phyloP scores from a whole-genome alignment of 2,888 invertebrate genomes.

The Aricia artaxerxes region DNA sequence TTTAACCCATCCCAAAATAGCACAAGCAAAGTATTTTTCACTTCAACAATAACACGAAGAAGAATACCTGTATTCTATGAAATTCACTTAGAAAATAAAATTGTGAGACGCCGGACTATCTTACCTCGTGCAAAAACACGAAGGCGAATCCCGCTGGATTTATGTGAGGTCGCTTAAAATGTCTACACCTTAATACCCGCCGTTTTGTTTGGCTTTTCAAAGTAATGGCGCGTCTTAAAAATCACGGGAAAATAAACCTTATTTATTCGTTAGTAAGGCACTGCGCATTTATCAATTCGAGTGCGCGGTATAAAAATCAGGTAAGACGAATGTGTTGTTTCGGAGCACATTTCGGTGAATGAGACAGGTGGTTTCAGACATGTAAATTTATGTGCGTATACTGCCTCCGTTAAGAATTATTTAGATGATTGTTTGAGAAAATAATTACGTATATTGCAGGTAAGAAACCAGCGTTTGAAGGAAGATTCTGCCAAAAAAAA shows the following conservation, averaged over 20 bases:
- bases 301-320: slow-evolving; percentile 17
- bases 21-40: too few relatives aligned
- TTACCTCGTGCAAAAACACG: slow-evolving; percentile 25
- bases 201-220: slow-evolving; percentile 39
- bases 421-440: background rate
- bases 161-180: slow-evolving; percentile 39
- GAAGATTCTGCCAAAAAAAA: too few relatives aligned
- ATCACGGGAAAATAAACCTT: slow-evolving; percentile 31
- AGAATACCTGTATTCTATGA: background rate
- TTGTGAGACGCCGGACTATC: slow-evolving; percentile 35
- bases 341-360: background rate
- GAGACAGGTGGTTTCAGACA: background rate
- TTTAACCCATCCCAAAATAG: too few relatives aligned
- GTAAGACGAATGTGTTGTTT: slow-evolving; percentile 8
- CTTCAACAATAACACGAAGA: too few relatives aligned
- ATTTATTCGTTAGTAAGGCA: slow-evolving; percentile 22
- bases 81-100: slow-evolving; percentile 31
- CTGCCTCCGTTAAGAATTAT: background rate
- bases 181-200: slow-evolving; percentile 40
- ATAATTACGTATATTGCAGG: background rate
- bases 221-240: slow-evolving; percentile 32
- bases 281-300: slow-evolving; percentile 12
- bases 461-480: too few relatives aligned
- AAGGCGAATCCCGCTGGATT: slow-evolving; percentile 36
- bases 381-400: slow-evolving; percentile 4